Conservation (phyloP, 2,888 invertebrate species). For the Phaonia tiefii region DNA sequence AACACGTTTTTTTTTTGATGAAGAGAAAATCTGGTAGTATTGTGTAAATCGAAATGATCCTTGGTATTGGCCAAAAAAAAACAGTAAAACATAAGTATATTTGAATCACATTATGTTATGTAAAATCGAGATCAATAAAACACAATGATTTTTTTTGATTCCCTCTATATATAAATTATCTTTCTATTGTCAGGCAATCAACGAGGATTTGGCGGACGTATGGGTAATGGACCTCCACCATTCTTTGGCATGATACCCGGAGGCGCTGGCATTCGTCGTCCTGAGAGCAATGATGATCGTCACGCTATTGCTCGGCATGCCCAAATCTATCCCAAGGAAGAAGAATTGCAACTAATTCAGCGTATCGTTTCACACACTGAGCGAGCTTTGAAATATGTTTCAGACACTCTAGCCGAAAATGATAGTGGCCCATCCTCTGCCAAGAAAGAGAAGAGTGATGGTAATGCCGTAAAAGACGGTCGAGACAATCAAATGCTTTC, state of each 20-base stretch:
- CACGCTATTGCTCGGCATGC: slow-evolving; percentile 96
- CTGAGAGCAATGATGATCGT: slow-evolving; percentile 97
- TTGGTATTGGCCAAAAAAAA: too few relatives aligned
- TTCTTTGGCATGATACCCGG: slow-evolving; percentile 84
- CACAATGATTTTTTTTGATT: neutral
- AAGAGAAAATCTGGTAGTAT: too few relatives aligned
- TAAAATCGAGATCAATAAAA: too few relatives aligned
- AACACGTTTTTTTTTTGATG: too few relatives aligned
- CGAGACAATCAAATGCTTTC: slow-evolving; percentile 91
- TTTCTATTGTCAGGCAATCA: slow-evolving; percentile 71
- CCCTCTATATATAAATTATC: neutral
- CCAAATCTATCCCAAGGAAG: slow-evolving; percentile 95
- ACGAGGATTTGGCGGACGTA: slow-evolving; percentile 74
- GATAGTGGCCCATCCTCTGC: slow-evolving; percentile 71
- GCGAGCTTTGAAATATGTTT: slow-evolving; percentile 95
- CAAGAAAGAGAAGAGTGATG: slow-evolving; percentile 78
- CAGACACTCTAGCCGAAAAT: slow-evolving; percentile 90
- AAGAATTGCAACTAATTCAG: slow-evolving; percentile 93
- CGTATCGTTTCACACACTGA: slow-evolving; percentile 96
- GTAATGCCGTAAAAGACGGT: slow-evolving; percentile 84
- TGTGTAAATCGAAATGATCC: too few relatives aligned
- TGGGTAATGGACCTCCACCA: slow-evolving; percentile 81
- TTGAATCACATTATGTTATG: too few relatives aligned
- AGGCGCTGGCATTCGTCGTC: slow-evolving; percentile 83
- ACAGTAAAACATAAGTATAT: too few relatives aligned